phyloP scores from a whole-genome alignment of 92 coral and sea anemone species.

The Paragorgia papillata region DNA sequence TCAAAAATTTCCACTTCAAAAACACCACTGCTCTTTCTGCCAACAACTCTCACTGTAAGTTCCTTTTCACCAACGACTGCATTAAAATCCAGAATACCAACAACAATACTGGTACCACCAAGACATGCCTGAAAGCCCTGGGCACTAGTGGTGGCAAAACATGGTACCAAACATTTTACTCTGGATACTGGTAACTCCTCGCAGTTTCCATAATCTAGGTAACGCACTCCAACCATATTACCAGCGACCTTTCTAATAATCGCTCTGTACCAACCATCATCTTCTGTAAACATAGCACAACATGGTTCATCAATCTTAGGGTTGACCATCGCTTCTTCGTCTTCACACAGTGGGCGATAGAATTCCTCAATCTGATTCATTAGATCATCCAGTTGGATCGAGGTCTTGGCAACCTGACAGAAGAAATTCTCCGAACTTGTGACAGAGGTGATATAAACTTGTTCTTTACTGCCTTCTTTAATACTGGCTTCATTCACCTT shows the following conservation, averaged over 20 bases:
- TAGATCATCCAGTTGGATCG: slow-evolving; percentile 63
- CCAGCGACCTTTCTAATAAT: slow-evolving; percentile 47
- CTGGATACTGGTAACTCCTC: slow-evolving; percentile 65
- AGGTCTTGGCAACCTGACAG: slow-evolving; percentile 69
- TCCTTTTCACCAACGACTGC: slow-evolving; percentile 50
- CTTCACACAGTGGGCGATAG: slow-evolving; percentile 53
- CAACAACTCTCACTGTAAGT: slow-evolving; percentile 63
- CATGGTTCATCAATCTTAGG: slow-evolving; percentile 59
- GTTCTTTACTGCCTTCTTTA: slow-evolving; percentile 55
- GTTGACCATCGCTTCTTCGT: slow-evolving; percentile 43
- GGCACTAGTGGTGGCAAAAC: background rate
- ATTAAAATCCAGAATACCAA: background rate
- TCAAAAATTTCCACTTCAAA: slow-evolving; percentile 60
- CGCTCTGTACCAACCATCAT: slow-evolving; percentile 85
- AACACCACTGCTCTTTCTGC: slow-evolving; percentile 31
- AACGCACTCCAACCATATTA: slow-evolving; percentile 53
- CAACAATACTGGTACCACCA: background rate
- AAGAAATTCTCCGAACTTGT: slow-evolving; percentile 62
- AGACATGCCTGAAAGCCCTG: slow-evolving; percentile 31
- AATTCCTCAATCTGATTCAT: slow-evolving; percentile 70
- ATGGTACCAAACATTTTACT: background rate
- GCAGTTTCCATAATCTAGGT: slow-evolving; percentile 88
- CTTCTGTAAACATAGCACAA: slow-evolving; percentile 76
- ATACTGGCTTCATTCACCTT: slow-evolving; percentile 6
- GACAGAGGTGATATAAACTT: slow-evolving; percentile 66